phyloP scores from a whole-genome alignment of 1,140 invertebrate genomes.

The Acromyrmex echinatior region DNA sequence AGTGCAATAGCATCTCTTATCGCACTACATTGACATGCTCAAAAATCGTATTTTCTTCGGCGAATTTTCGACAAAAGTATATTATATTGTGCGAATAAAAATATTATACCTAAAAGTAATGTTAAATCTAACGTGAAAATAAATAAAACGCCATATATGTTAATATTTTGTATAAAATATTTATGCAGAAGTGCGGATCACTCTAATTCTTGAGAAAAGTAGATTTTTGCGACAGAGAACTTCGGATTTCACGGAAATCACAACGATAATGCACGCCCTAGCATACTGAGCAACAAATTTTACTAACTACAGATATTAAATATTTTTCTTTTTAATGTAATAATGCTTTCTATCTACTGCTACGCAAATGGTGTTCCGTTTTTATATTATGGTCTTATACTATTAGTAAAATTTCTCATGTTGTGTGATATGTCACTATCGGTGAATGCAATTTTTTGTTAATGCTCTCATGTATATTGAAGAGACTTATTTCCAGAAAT shows the following conservation, averaged over 20 bases:
- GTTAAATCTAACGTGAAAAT: slow-evolving; percentile 29
- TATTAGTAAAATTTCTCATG: slow-evolving; percentile 20
- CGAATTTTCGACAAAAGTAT: neutral
- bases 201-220: slow-evolving; percentile 35
- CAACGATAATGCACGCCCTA: slow-evolving; percentile 19
- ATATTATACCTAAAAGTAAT: slow-evolving; percentile 31
- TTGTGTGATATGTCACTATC: slow-evolving; percentile 41
- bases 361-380: neutral
- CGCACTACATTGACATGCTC: neutral
- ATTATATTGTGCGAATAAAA: slow-evolving; percentile 30
- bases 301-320: slow-evolving; percentile 29
- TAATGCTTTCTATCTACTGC: neutral
- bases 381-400: slow-evolving; percentile 20
- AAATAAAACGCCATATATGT: slow-evolving; percentile 42
- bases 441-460: slow-evolving; percentile 26
- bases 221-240: neutral
- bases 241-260: slow-evolving; percentile 3
- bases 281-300: slow-evolving; percentile 1
- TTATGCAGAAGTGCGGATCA: neutral
- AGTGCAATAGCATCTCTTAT: neutral
- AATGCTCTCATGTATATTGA: neutral
- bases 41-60: neutral
- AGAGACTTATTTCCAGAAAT: neutral
- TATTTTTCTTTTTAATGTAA: neutral
- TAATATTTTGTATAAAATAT: slow-evolving; percentile 10